Evolutionary conservation across 1,140 invertebrate species (phyloP).

Genomic region (Drosophila pruinosa): DNA sequence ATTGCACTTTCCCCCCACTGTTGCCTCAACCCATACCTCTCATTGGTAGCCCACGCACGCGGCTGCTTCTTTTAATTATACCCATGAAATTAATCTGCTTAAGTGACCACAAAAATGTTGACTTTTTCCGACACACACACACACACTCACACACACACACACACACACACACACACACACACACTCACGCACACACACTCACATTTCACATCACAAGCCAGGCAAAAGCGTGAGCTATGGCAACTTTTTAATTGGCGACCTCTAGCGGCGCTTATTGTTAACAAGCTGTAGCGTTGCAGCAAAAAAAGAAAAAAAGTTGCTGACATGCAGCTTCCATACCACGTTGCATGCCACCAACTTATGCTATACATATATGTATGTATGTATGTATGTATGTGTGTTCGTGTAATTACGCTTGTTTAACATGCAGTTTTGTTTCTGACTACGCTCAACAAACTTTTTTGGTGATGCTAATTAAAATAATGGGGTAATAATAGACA

Average conservation of each 20-base stretch:
- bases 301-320: slow-evolving; percentile 48
- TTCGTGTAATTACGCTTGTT: slow-evolving; percentile 77
- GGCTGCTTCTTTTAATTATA: slow-evolving; percentile 77
- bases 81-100: slow-evolving; percentile 81
- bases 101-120: slow-evolving; percentile 81
- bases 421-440: slow-evolving; percentile 55
- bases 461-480: slow-evolving; percentile 17
- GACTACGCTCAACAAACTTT: slow-evolving; percentile 36
- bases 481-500: not conserved
- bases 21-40: not conserved
- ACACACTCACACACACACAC: not conserved
- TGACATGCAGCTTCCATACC: slow-evolving; percentile 50
- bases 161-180: slow-evolving; percentile 13
- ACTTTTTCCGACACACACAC: slow-evolving; percentile 42
- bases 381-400: no score
- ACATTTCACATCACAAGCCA: not conserved
- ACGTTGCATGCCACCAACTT: slow-evolving; percentile 2
- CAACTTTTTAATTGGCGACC: slow-evolving; percentile 70
- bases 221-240: slow-evolving; percentile 1
- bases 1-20: not conserved
- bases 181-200: not conserved
- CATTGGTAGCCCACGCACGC: slow-evolving; percentile 12
- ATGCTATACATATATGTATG: no score
- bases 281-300: slow-evolving; percentile 61
- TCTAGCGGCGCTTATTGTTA: slow-evolving; percentile 73